phyloP scores from a whole-genome alignment of 2,888 invertebrate species.

The Rhamnusium bicolor region DNA sequence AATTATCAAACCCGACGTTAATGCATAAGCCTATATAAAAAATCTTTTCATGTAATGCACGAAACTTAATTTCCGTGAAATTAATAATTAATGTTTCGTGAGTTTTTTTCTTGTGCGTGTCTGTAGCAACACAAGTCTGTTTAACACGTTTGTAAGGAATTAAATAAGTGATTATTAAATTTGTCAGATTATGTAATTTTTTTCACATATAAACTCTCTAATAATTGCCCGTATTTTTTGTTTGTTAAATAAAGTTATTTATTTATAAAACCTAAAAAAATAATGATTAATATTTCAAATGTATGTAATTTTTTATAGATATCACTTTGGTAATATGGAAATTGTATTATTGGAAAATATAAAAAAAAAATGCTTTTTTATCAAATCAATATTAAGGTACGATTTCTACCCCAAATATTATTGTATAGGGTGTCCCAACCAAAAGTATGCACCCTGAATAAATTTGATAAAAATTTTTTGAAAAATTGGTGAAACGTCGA shows the following conservation, averaged over 20 bases:
- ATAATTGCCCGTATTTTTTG: neutral
- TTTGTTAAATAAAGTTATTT: neutral
- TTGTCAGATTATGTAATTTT: slow-evolving; percentile 42
- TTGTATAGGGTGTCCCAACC: too few relatives aligned
- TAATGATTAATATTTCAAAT: neutral
- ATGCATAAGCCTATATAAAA: neutral
- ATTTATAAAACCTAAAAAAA: too few relatives aligned
- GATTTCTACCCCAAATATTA: too few relatives aligned
- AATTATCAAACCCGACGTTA: neutral
- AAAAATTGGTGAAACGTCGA: too few relatives aligned
- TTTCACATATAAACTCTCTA: neutral
- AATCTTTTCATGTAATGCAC: slow-evolving; percentile 6
- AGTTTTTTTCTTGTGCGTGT: slow-evolving; percentile 42
- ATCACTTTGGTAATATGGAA: too few relatives aligned
- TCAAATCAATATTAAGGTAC: too few relatives aligned
- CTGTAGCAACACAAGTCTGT: slow-evolving; percentile 32
- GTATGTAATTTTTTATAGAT: too few relatives aligned
- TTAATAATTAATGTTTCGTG: slow-evolving; percentile 46
- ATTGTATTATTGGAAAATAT: too few relatives aligned
- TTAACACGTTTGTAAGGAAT: slow-evolving; percentile 43
- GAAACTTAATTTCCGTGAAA: slow-evolving; percentile 40
- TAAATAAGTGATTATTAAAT: slow-evolving; percentile 36
- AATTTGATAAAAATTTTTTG: too few relatives aligned
- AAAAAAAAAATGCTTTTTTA: too few relatives aligned
- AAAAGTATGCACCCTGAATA: too few relatives aligned